Evolutionary conservation across 2,797 vertebrate species (phyloP), one percentile per base, ranked within the genome.

Genomic region (Periparus ater): DNA sequence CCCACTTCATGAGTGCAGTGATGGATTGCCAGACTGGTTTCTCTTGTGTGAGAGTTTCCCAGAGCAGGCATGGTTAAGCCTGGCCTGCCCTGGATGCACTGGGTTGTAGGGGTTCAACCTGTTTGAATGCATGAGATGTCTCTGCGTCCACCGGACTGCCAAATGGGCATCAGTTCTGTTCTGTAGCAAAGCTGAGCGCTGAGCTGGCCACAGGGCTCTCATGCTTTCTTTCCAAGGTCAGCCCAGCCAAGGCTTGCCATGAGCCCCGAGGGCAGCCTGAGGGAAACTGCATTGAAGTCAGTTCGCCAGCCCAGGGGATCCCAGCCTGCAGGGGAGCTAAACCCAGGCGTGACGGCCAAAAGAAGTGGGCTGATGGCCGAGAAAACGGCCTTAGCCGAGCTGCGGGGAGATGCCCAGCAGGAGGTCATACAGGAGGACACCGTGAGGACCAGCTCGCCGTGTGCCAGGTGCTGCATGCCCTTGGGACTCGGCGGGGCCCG

Each of bases 121-220:
- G 16, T 13, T 65, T 19, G 57, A 55, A 65, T 29, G 20, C 10
- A 2, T 2, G 20, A 53, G 66, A 38, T 0, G 4, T 16, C 42
- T 67, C 17, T 0, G 1, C 5, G 72, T 36, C 34, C 48, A 50
- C 8, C 2, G 1, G 34, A 45, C 32, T 53, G 34, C 10, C n/a
- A 29, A 29, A 45, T 0, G 21, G 57, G 20, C 5, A 6, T 19
- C 12, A 38, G 21, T 12, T 40, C n/a, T 5, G 4, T 17, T 5
- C 5, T 2, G 4, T 1, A 4, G 42, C n/a, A 51, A 51, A 50
- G 47, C 32, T 1, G 3, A 4, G 11, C 1, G 1, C 25, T 6
- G 50, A 60, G 34, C 26, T 12, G 53, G n/a, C 30, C 48, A 6
- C 16, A 4, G n/a, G 11, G 40, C 32, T 70, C 42, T 26, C 5